Conservation (phyloP, 1,140 invertebrate genomes). For the Drosophila ercepeae region DNA sequence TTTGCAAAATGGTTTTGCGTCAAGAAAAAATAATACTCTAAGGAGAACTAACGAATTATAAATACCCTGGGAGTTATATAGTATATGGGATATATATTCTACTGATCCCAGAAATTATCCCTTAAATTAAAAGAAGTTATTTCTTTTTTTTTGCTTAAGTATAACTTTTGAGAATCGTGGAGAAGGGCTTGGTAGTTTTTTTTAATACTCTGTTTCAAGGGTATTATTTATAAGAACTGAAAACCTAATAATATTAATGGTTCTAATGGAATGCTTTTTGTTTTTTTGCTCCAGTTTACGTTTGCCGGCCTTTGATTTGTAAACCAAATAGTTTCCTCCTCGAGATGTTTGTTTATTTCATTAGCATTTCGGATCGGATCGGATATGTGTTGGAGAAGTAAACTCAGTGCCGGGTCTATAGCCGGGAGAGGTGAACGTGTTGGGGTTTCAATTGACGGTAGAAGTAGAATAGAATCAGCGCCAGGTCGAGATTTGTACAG, state of each 20-base stretch:
- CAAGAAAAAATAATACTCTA: constrained; percentile 17
- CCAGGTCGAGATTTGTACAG: neutral
- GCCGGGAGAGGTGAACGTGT: no score
- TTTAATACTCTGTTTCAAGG: no score
- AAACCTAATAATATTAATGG: constrained; percentile 2
- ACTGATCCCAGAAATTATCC: no score
- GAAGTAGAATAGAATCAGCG: neutral
- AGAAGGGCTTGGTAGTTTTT: neutral
- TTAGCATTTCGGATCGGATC: constrained; percentile 40
- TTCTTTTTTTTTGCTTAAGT: no score
- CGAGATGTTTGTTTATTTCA: constrained; percentile 75
- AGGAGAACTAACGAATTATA: no score
- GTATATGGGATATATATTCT: no score
- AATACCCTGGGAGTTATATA: no score
- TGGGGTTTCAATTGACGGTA: no score
- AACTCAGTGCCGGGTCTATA: neutral
- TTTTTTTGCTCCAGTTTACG: constrained; percentile 25
- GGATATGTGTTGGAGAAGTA: constrained; percentile 1
- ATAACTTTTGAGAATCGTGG: no score
- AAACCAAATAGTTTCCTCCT: constrained; percentile 68
- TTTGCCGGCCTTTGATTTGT: constrained; percentile 52
- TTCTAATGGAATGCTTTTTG: constrained; percentile 10
- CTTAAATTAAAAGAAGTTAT: no score
- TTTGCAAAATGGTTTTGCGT: constrained; percentile 4
- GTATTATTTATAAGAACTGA: neutral